Base-by-base conservation (phyloP, 2,888 invertebrate species). In the Formica aserva region DNA sequence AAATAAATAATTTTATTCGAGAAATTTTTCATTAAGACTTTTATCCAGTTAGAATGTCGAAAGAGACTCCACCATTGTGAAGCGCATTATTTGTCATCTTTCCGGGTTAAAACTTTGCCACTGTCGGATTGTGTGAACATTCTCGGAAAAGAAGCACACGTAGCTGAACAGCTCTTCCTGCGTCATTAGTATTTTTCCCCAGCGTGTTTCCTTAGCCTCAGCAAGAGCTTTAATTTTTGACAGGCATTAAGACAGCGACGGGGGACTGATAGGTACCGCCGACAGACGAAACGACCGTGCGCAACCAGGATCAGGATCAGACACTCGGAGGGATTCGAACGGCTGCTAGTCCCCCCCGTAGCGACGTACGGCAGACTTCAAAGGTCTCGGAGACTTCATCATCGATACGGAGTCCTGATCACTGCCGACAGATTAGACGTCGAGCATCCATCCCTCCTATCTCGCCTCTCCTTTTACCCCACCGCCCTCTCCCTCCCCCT, bases 391-490 rank as follows among this genome's bases (percentile, higher is more conserved):
- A 92, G 93, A 93, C 94, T 93, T 94, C 94, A 94, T 94, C 94
- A 94, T 94, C 94, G 94, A 94, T 94, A 94, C 92, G 90, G 89
- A 91, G 92, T 92, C 92, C 92, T 92, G 94, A 94, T 94, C 94
- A 93, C 91, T 92, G 94, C 94, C 94, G 93, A 94, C 93, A 94
- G 94, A 94, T 94, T 94, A 94, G 93, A 93, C 92, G 92, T 92
- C 92, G 86, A 87, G 80, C 87, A 76, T 48, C 57, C 41, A 48
- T 72, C 62, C 76, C 75, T 71, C 22, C 45, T 52, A n/a, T 38
- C 26, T 26, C 41, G 62, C 60, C 62, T n/a, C 60, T 41, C 41
- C 22, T 26, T 66, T 29, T 35, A 18, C 1, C 45, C 38, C 35
- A 1, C 69, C 60, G 26, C 22, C 52, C 45, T 38, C 22, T 41